A percentile compares a stretch with the other conserved stretches of the same genome.
Conservation (phyloP, 2,797 vertebrate genomes). For the Etheostoma nigrum region DNA sequence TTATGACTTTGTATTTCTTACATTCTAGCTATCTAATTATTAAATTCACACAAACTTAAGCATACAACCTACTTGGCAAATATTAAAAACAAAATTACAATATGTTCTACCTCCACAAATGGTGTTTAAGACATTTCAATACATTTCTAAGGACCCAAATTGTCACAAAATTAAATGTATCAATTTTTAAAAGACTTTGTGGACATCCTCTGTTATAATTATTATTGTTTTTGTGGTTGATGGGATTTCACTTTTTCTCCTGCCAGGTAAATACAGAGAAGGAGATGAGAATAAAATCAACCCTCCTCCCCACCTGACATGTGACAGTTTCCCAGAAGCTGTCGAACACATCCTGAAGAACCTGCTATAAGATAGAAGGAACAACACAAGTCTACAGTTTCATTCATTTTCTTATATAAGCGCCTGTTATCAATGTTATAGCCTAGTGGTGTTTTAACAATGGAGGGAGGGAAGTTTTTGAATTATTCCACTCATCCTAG, state of each 20-base stretch:
- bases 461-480: not conserved
- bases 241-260: not conserved
- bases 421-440: not conserved
- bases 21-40: too few relatives aligned
- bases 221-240: not conserved
- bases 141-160: not conserved
- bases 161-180: too few relatives aligned
- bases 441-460: not conserved
- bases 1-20: too few relatives aligned
- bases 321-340: conserved; percentile 91
- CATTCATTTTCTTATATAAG: not conserved
- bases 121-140: not conserved
- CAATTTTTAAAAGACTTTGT: not conserved
- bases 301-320: conserved; percentile 90
- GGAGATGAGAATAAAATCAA: conserved; percentile 92
- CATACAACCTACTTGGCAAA: too few relatives aligned
- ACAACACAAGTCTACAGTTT: accelerated
- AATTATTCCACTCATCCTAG: not conserved
- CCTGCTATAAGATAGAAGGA: conserved; percentile 79
- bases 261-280: conserved; percentile 93
- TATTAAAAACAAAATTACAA: too few relatives aligned
- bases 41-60: too few relatives aligned
- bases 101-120: not conserved
- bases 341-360: conserved; percentile 91
- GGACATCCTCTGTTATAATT: not conserved